These are phyloP conservation scores for Agrochola macilenta DNA, from an alignment of 2,888 invertebrate genomes.

Conservation along the genomic window DNA sequence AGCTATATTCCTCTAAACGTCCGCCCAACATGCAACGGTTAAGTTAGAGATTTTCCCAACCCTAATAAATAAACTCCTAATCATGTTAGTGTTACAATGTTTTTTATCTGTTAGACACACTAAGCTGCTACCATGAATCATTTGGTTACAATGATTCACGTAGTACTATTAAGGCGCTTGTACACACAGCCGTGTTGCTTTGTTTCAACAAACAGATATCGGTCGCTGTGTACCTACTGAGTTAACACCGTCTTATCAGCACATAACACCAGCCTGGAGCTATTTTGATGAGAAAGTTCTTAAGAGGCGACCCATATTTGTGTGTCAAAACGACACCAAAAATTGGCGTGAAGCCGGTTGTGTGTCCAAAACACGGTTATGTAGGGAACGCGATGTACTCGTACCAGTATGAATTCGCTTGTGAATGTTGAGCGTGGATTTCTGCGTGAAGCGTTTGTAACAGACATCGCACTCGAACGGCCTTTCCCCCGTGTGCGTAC, in stretches of 20 bases:
- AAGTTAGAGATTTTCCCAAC: constrained; percentile 5
- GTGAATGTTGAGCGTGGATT: constrained; percentile 91
- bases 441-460: constrained; percentile 91
- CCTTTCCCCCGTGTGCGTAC: constrained; percentile 90
- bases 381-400: constrained; percentile 66
- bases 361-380: constrained; percentile 33
- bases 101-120: constrained; percentile 63
- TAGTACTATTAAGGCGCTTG: constrained; percentile 43
- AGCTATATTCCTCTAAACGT: constrained; percentile 9
- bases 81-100: constrained; percentile 58
- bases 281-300: neutral
- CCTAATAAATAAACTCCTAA: constrained; percentile 11
- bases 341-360: constrained; percentile 10
- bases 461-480: constrained; percentile 91
- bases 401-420: constrained; percentile 91
- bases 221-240: constrained; percentile 7
- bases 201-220: constrained; percentile 43
- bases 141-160: constrained; percentile 32
- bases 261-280: neutral
- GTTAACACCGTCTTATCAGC: neutral
- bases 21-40: constrained; percentile 46
- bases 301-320: constrained; percentile 8
- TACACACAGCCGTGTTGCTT: constrained; percentile 42
- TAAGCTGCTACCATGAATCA: constrained; percentile 47
- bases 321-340: constrained; percentile 20